Percentiles rank a stretch among this genome's conserved stretches.
Conservation (phyloP, 2,113 vertebrate genomes). For the Pipa parva region DNA sequence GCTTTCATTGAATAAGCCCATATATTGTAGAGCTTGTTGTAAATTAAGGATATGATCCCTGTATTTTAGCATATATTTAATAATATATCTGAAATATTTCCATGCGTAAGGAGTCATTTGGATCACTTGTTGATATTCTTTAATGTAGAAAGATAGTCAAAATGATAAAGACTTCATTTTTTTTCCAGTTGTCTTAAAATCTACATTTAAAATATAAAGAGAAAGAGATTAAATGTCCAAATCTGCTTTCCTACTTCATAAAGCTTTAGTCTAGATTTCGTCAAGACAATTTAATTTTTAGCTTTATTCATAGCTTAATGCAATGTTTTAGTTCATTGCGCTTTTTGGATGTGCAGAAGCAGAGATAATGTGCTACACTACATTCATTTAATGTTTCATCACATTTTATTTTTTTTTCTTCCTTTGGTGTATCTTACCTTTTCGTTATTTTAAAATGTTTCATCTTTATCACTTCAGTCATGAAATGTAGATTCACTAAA, state of each 20-base stretch:
- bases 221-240: constrained; percentile 66
- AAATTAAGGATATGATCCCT: too few species aligned
- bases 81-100: too few species aligned
- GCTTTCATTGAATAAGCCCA: too few species aligned
- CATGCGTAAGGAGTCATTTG: too few species aligned
- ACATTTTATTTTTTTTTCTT: constrained; percentile 59
- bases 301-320: constrained; percentile 76
- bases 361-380: constrained; percentile 77
- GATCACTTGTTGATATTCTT: constrained; percentile 21
- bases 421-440: constrained; percentile 70
- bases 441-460: constrained; percentile 74
- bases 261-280: constrained; percentile 67
- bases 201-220: constrained; percentile 55
- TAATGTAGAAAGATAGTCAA: background rate
- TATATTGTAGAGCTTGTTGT: too few species aligned
- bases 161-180: constrained; percentile 25
- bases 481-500: constrained; percentile 71
- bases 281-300: constrained; percentile 74
- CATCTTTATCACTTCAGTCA: constrained; percentile 69
- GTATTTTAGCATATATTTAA: too few species aligned
- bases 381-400: constrained; percentile 77
- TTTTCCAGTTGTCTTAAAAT: constrained; percentile 47
- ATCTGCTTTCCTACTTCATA: constrained; percentile 69
- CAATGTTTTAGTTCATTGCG: constrained; percentile 79
- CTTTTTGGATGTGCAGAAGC: constrained; percentile 75